These are phyloP conservation scores for Mimachlamys varia DNA, from an alignment of 2,888 invertebrate species.

Conservation along the genomic window DNA sequence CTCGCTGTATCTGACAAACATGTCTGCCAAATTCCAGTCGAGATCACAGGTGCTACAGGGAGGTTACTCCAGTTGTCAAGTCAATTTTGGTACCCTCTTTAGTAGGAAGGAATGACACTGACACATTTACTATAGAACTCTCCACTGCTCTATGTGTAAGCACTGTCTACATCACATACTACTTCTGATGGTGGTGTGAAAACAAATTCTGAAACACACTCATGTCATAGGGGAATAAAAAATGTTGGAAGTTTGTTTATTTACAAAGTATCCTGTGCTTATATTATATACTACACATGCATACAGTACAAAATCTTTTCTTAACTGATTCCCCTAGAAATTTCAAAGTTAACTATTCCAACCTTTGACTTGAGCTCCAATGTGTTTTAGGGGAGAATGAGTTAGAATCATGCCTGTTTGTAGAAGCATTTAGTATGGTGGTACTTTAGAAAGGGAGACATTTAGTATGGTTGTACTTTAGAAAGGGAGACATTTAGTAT, in stretches of 20 bases:
- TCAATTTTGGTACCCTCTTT: neutral
- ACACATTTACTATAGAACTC: neutral
- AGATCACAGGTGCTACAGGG: conserved; percentile 24
- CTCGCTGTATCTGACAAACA: neutral
- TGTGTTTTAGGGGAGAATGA: no score
- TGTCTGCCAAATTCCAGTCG: neutral
- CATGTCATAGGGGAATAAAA: no score
- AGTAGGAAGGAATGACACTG: neutral
- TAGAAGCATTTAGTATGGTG: neutral
- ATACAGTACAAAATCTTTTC: no score
- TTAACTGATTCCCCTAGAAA: no score
- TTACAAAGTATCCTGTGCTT: neutral
- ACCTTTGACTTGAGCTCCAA: no score
- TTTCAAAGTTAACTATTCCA: no score
- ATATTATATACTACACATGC: no score
- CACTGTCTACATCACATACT: neutral
- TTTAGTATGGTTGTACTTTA: no score
- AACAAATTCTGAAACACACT: neutral
- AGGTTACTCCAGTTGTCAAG: conserved; percentile 26
- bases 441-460: no score
- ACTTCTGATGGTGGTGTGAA: neutral
- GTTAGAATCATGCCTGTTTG: neutral
- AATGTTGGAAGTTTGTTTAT: neutral
- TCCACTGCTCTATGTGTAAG: neutral
- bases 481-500: no score